Evolutionary conservation across 2,888 invertebrate genomes (phyloP), one percentile per base, ranked within the genome.

Genomic region (Thereva unica): DNA sequence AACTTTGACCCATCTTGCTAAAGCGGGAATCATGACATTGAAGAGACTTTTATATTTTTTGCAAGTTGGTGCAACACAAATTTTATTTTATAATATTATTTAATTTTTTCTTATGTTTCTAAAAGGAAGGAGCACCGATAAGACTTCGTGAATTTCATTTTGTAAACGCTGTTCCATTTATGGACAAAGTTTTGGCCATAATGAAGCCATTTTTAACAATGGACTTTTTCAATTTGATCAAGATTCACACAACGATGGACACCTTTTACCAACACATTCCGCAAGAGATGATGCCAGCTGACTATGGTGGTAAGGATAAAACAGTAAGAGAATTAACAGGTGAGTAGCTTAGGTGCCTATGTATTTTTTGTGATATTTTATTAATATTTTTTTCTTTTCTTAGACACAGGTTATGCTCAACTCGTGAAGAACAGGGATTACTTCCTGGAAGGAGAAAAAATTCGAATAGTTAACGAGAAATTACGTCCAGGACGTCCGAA

Each of bases 131-230:
- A 7, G 84, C 89, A 81, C 84, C 91, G 0, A 83, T 89, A 4
- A 84, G 88, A 44, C 78, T 91, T 1, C 86, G 87, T 73, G 87
- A 85, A 0, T 80, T 91, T 4, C 90, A 90, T 75, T 89, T 90
- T 71, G 78, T 89, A 68, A 90, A 88, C 74, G 86, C 88, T 0
- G 87, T 88, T 0, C 81, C 84, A 1, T 87, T 89, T 71, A 86
- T 91, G 83, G 91, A 91, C 73, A 86, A 86, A 73, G 77, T 91
- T 67, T 76, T 91, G 80, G 84, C 86, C 68, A 74, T 91, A 71
- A 83, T 91, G 80, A 86, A 82, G 75, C 91, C 91, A 0, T 90
- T 91, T 74, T 85, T 91, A 84, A 89, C 87, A 75, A 90, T 89
- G 73, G 84, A 86, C 45, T 77, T 91, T 0, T 71, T 82, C 57